These are phyloP conservation scores for Macrotis lagotis DNA, from an alignment of 2,113 vertebrate genomes.

Conservation along the genomic window DNA sequence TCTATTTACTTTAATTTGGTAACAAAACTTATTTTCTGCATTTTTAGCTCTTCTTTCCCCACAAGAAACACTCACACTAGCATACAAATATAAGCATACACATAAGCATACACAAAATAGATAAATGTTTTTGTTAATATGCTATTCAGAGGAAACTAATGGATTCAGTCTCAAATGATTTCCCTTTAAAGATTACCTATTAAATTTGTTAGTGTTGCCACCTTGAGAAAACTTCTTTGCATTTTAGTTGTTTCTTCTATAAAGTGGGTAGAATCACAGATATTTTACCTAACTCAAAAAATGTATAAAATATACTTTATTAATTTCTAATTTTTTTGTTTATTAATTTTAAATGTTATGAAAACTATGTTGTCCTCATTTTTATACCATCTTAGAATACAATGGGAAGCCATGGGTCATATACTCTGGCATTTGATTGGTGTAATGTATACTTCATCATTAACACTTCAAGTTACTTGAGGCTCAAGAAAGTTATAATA, in stretches of 20 bases:
- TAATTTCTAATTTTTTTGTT: too few species aligned
- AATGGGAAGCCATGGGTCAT: not conserved
- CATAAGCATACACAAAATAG: not conserved
- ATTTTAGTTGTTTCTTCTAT: not conserved
- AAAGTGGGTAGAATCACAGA: not conserved
- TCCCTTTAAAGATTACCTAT: not conserved
- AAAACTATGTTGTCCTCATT: not conserved
- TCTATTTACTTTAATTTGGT: not conserved
- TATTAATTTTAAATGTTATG: too few species aligned
- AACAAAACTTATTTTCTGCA: not conserved
- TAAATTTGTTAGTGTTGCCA: not conserved
- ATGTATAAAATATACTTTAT: too few species aligned
- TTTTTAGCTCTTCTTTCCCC: not conserved
- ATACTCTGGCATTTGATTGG: not conserved
- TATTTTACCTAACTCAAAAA: not conserved
- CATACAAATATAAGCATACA: not conserved
- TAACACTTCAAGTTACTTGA: not conserved
- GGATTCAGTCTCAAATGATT: not conserved
- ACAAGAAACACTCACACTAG: not conserved
- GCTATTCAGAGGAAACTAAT: not conserved
- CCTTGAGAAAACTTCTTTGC: not conserved
- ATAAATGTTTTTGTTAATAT: not conserved
- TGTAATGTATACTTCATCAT: not conserved
- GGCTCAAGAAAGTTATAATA: not conserved
- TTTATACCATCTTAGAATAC: not conserved